Conservation (phyloP, 2,113 vertebrate genomes). For the Alosa alosa region DNA sequence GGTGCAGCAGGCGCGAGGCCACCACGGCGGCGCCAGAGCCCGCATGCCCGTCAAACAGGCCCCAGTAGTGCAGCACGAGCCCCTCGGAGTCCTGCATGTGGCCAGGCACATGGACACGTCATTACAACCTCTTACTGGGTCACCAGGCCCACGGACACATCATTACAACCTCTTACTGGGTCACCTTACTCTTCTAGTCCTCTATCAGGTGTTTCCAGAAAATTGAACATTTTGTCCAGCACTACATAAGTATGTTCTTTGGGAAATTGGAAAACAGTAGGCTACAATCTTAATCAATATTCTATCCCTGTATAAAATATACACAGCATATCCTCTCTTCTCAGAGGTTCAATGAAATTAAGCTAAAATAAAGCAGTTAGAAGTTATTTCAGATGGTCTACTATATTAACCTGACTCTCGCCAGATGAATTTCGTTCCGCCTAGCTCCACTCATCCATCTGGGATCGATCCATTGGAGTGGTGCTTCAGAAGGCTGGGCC, state of each 20-base stretch:
- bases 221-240: too few species aligned
- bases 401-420: neutral
- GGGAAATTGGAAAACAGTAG: too few species aligned
- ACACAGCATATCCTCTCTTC: neutral
- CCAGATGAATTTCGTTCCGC: too few species aligned
- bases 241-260: too few species aligned
- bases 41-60: slow-evolving; percentile 92
- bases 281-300: too few species aligned
- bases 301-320: neutral
- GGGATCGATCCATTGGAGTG: too few species aligned
- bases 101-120: neutral
- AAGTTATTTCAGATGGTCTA: neutral
- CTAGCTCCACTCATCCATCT: too few species aligned
- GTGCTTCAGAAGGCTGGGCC: too few species aligned
- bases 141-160: too few species aligned
- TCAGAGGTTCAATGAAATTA: neutral
- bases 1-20: slow-evolving; percentile 87
- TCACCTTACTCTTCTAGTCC: neutral
- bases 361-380: neutral
- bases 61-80: slow-evolving; percentile 91
- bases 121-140: neutral
- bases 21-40: slow-evolving; percentile 89
- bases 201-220: too few species aligned
- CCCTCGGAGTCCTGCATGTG: slow-evolving; percentile 64
- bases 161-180: neutral